Evolutionary conservation across 2,888 invertebrate genomes (phyloP).

Genomic region (Sminthurides aquaticus): DNA sequence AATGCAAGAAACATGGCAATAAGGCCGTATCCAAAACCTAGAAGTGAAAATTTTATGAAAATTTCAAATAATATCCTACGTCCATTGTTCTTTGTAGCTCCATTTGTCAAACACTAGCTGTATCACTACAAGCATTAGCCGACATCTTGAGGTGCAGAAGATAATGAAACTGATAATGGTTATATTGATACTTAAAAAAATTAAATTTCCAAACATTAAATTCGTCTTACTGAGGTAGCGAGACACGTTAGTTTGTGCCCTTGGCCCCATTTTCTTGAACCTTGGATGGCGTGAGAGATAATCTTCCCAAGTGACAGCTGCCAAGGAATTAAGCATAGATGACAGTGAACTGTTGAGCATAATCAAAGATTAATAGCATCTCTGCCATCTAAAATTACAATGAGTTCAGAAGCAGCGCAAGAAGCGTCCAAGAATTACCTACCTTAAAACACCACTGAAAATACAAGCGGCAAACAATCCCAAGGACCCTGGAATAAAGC

Average conservation of each 20-base stretch:
- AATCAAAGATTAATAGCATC: neutral
- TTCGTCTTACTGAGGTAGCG: too few species aligned
- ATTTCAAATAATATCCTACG: neutral
- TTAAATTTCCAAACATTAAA: too few species aligned
- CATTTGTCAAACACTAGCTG: neutral
- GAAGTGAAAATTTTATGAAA: too few species aligned
- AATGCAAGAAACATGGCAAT: constrained; percentile 30
- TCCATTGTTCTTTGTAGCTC: neutral
- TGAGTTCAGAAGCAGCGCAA: neutral
- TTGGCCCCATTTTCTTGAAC: constrained; percentile 8
- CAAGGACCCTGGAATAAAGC: constrained; percentile 39
- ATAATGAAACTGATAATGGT: too few species aligned
- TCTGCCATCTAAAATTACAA: neutral
- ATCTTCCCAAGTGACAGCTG: constrained; percentile 35
- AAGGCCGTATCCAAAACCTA: constrained; percentile 9
- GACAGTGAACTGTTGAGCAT: constrained; percentile 25
- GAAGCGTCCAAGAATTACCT: constrained; percentile 22
- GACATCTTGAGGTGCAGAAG: too few species aligned
- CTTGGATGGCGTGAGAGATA: constrained; percentile 18
- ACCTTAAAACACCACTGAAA: constrained; percentile 29
- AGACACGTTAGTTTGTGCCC: constrained; percentile 21
- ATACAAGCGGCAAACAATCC: constrained; percentile 43
- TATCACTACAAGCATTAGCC: neutral
- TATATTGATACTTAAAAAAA: too few species aligned
- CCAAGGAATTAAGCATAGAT: constrained; percentile 27